Evolutionary conservation across 2,888 invertebrate species (phyloP).

Genomic region (Torymus tubicola): DNA sequence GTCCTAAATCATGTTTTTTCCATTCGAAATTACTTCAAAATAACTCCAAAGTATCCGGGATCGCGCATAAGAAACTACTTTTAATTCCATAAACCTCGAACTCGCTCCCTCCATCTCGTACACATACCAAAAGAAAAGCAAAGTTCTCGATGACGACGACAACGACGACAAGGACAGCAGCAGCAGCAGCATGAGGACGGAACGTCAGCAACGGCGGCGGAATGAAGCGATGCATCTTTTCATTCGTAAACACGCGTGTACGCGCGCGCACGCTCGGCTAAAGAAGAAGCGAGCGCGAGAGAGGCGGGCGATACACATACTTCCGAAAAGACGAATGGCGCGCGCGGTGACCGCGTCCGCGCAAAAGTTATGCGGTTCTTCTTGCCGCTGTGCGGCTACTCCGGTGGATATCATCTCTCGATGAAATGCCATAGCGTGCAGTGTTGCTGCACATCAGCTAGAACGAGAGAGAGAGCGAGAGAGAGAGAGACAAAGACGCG

Average conservation of each 20-base stretch:
- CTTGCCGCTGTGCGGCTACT: constrained; percentile 62
- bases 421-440: constrained; percentile 59
- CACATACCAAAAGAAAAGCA: too few relatives aligned
- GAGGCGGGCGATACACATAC: constrained; percentile 60
- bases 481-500: constrained; percentile 40
- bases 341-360: constrained; percentile 63
- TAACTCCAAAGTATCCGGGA: not conserved
- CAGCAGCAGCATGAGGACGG: constrained; percentile 4
- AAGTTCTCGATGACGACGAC: not conserved
- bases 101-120: too few relatives aligned
- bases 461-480: constrained; percentile 45
- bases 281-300: constrained; percentile 39
- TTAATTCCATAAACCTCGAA: not conserved
- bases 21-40: not conserved
- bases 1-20: not conserved
- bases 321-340: constrained; percentile 67
- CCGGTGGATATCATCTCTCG: constrained; percentile 63
- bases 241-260: constrained; percentile 44
- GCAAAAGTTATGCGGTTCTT: constrained; percentile 72
- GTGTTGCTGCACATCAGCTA: not conserved
- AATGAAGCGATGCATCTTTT: constrained; percentile 73
- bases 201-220: constrained; percentile 49
- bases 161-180: not conserved
- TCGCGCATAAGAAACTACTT: not conserved
- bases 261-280: not conserved